Evolutionary conservation across 53 echinoderm and acorn worm genomes (phyloP).

Genomic region (Paelopatides confundens): DNA sequence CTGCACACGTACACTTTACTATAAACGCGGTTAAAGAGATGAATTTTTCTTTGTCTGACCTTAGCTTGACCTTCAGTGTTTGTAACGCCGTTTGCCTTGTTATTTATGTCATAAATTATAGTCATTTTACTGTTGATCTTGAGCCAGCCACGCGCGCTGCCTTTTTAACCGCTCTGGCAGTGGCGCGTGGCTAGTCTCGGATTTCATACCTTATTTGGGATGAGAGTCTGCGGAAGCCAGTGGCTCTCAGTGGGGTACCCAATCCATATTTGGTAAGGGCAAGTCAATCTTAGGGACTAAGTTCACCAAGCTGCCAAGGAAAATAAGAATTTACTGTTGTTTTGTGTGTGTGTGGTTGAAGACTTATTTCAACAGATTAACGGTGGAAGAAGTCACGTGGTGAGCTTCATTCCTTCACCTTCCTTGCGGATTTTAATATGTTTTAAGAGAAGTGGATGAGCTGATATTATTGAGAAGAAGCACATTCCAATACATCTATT

Average conservation of each 20-base stretch:
- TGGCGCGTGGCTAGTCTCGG: slow-evolving; percentile 23
- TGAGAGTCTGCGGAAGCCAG: slow-evolving; percentile 33
- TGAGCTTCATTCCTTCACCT: slow-evolving; percentile 13
- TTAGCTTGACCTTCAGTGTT: slow-evolving; percentile 14
- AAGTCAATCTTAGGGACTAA: slow-evolving; percentile 8
- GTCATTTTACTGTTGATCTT: slow-evolving; percentile 38
- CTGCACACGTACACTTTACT: no score
- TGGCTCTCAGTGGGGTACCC: slow-evolving; percentile 30
- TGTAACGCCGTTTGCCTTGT: background rate
- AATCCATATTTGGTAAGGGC: slow-evolving; percentile 34
- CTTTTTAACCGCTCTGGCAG: background rate
- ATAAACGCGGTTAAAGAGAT: no score
- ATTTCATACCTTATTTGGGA: slow-evolving; percentile 39
- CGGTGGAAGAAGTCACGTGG: background rate
- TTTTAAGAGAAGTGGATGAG: background rate
- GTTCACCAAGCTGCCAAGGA: background rate
- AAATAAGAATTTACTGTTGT: slow-evolving; percentile 4
- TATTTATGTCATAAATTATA: slow-evolving; percentile 45
- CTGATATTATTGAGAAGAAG: background rate
- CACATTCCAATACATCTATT: background rate
- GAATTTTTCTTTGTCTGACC: slow-evolving; percentile 22
- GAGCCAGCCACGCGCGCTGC: slow-evolving; percentile 22
- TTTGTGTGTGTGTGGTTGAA: slow-evolving; percentile 2
- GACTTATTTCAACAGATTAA: slow-evolving; percentile 23
- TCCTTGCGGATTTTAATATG: background rate